Evolutionary conservation across 2,888 invertebrate genomes (phyloP).

Genomic region (Caenorhabditis virilis): DNA sequence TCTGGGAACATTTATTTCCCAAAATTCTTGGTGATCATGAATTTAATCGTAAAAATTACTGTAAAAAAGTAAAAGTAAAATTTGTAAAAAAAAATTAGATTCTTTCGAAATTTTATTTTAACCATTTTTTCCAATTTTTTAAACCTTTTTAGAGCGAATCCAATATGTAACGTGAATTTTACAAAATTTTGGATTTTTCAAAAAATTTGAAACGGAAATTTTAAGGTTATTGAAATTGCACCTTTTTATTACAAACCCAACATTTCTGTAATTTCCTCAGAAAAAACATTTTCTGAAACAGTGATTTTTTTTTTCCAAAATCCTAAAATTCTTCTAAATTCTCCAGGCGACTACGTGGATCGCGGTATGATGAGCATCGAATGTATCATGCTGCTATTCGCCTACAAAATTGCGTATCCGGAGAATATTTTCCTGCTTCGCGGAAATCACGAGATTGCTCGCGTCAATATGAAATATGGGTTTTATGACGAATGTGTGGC

Average conservation of each 20-base stretch:
- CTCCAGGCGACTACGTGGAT: conserved; percentile 55
- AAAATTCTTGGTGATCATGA: no score
- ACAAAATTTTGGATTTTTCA: background rate
- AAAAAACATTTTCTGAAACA: no score
- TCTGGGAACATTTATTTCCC: no score
- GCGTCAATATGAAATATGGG: conserved; percentile 55
- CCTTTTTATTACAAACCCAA: background rate
- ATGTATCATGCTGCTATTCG: conserved; percentile 51
- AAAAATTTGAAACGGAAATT: background rate
- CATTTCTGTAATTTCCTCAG: background rate
- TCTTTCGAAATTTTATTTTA: no score
- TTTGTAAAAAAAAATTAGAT: no score
- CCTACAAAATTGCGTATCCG: conserved; percentile 54
- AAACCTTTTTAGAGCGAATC: no score
- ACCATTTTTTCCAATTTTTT: no score
- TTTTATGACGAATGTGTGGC: conserved; percentile 48
- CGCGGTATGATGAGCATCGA: conserved; percentile 52
- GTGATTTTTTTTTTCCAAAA: background rate
- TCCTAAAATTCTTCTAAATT: background rate
- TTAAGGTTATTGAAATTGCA: background rate
- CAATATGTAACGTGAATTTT: no score
- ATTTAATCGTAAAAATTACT: no score
- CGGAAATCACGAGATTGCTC: conserved; percentile 57
- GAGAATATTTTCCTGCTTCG: conserved; percentile 46
- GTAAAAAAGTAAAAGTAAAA: no score